phyloP scores from a whole-genome alignment of 64 coral and sea anemone genomes.

The Stichodactyla mertensii region DNA sequence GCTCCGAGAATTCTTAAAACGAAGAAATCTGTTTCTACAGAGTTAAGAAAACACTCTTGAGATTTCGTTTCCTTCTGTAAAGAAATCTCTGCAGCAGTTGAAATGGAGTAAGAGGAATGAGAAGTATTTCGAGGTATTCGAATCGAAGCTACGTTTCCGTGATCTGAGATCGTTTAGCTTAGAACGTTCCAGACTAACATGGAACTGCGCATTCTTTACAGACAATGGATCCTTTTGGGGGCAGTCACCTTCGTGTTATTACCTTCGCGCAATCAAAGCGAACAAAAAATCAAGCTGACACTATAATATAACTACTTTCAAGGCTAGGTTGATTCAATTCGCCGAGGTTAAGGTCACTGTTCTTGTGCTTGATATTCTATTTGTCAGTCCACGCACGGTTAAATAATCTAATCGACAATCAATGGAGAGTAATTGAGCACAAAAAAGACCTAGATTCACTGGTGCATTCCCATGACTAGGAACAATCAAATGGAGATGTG shows the following conservation, averaged over 20 bases:
- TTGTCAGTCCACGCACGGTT: not conserved
- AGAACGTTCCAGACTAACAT: not conserved
- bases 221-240: conserved; percentile 2
- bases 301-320: not conserved
- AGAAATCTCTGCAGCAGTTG: not conserved
- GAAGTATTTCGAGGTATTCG: not conserved
- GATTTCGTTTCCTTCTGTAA: not conserved
- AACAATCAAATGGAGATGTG: not conserved
- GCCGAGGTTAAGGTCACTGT: not conserved
- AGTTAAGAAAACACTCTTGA: not conserved
- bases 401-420: conserved; percentile 17
- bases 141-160: not conserved
- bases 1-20: not conserved
- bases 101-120: not conserved
- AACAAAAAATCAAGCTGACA: not conserved
- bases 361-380: not conserved
- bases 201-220: not conserved
- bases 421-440: not conserved
- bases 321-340: not conserved
- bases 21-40: conserved; percentile 3
- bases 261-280: not conserved
- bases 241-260: conserved; percentile 3
- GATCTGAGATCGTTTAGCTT: conserved; percentile 1
- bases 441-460: not conserved
- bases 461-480: not conserved